phyloP scores from a whole-genome alignment of 2,888 invertebrate genomes.

The Steinernema scapterisci region DNA sequence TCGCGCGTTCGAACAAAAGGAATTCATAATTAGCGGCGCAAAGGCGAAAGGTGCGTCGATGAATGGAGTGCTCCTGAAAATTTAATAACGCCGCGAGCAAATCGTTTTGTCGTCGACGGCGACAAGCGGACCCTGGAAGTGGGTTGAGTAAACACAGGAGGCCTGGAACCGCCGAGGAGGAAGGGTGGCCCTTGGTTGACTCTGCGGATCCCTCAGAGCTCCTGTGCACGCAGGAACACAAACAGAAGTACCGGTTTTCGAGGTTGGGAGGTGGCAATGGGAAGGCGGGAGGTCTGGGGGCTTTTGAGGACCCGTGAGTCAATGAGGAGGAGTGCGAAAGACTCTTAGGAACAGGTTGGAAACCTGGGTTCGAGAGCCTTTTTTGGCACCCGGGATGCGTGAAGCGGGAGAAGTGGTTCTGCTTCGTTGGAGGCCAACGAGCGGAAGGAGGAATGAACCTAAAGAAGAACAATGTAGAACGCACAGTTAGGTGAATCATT shows the following conservation, averaged over 20 bases:
- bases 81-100: conserved; percentile 21
- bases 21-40: conserved; percentile 24
- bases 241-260: conserved; percentile 10
- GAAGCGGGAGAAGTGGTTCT: too few relatives aligned
- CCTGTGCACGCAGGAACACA: not conserved
- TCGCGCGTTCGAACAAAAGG: conserved; percentile 15
- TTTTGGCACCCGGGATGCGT: too few relatives aligned
- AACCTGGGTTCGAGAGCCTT: too few relatives aligned
- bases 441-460: too few relatives aligned
- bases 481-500: too few relatives aligned
- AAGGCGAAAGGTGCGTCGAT: conserved; percentile 25
- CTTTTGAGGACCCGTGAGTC: not conserved
- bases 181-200: not conserved
- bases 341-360: too few relatives aligned
- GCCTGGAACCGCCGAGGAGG: not conserved
- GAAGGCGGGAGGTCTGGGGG: not conserved
- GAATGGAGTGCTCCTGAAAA: conserved; percentile 19
- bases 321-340: too few relatives aligned
- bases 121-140: not conserved
- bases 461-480: too few relatives aligned
- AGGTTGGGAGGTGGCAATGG: not conserved
- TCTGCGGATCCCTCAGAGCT: not conserved
- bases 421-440: too few relatives aligned
- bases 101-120: not conserved
- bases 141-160: not conserved